Evolutionary conservation across 2,797 vertebrate species (phyloP), one percentile per base, ranked within the genome.

Genomic region (Clarias laeviceps): DNA sequence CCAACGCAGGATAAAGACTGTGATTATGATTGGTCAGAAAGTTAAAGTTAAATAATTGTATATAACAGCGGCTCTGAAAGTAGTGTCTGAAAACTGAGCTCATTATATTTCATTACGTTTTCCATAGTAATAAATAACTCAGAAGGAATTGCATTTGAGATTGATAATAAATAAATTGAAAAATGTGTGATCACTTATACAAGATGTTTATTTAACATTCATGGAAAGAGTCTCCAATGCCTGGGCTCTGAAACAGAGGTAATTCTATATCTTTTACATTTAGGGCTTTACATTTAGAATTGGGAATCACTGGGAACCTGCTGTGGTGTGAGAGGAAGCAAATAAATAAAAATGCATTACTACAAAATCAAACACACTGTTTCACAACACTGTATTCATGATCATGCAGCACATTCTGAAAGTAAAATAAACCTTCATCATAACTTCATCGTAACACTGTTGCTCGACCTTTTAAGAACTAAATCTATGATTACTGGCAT

Each of bases 381-480:
- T 45, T 27, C 24, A 27, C 70, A 50, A 54, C 50, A 14, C 3
- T 34, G 3, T 2, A 27, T 54, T 12, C 66, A 54, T 54, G 50
- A 54, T 54, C 50, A 54, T 54, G 50, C 50, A 54, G 50, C 12
- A 54, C 50, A 80, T 65, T 83, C 65, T 40, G 81, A 86, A 83
- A 82, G 56, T 61, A 56, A 78, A 61, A 61, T 76, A 76, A 37
- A 24, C 11, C 24, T 61, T 59, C 57, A 61, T 32, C 76, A 61
- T 61, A 9, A 11, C n/a, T 62, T 79, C 24, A n/a, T 68, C 12
- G 37, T n/a, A 24, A 22, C 14, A 14, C 20, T 32, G 20, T 22
- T 77, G 74, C 56, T 34, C 29, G 34, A 40, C 32, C 37, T 79
- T 62, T 12, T 79, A 12, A 34, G 34, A 62, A 62, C 12, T 62